Evolutionary conservation across 1,140 invertebrate species (phyloP), one percentile per base, ranked within the genome.

Genomic region (Drosophila yakuba): DNA sequence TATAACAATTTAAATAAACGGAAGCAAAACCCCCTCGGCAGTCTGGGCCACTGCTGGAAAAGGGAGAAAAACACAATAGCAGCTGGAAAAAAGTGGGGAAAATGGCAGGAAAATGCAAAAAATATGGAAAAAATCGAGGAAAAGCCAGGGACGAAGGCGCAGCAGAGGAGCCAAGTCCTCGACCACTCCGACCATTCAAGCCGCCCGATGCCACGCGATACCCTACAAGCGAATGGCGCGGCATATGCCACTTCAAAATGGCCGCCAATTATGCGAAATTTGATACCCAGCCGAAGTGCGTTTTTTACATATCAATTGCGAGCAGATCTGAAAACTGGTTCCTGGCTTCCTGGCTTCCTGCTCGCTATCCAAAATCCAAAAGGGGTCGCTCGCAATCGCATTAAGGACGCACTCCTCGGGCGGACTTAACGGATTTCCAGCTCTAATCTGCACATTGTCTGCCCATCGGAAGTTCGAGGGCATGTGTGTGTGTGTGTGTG

Each of bases 211-310:
- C 44, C 51, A 20, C 12, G 14, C 25, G 20, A 25, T 57, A 28
- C 62, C 41, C 68, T 71, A 56, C 44, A 56, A 14, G 32, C 20
- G n/a, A 50, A 71, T 41, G 41, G 57, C 45, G 43, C 43, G 67
- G 67, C 67, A 47, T 71, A 52, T 57, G 67, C 25, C 67, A 72
- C 58, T 72, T 59, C 75, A 88, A 88, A 88, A 88, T 88, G 83
- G 84, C 84, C 58, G 59, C 64, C 84, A 88, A 89, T 89, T 83
- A 89, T 80, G 62, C 78, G 83, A 89, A 88, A 88, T 77, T 79
- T 67, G 83, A 88, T 88, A 89, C 72, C 75, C 73, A 52, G 44
- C 11, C 36, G 52, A 47, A 59, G 35, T 41, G 50, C 41, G 8
- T 75, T 23, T 72, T 55, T 62, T 35, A 59, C 58, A 55, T 41